These are phyloP conservation scores for Holocentrus rufus DNA, from an alignment of 2,797 vertebrate species.

Conservation along the genomic window DNA sequence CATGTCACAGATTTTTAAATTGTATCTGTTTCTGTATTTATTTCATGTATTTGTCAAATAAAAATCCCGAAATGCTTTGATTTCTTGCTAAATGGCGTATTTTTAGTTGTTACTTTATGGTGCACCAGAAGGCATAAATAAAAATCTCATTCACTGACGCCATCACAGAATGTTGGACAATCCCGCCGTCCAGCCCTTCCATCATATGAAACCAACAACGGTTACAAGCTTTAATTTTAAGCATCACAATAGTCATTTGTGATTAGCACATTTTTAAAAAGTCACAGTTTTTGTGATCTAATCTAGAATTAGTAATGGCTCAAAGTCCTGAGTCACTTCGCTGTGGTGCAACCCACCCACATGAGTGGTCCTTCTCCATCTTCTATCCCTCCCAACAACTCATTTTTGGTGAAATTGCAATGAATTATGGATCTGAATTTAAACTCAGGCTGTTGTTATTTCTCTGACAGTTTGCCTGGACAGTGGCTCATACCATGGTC, in stretches of 20 bases:
- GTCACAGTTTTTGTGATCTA: too few relatives aligned
- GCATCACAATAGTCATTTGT: too few relatives aligned
- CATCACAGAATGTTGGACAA: neutral
- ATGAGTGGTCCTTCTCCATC: neutral
- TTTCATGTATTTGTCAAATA: too few relatives aligned
- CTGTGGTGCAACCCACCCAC: slow-evolving; percentile 4
- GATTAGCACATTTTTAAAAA: too few relatives aligned
- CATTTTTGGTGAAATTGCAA: slow-evolving; percentile 7
- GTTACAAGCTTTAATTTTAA: too few relatives aligned
- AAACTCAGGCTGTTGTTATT: slow-evolving; percentile 36
- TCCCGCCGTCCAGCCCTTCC: neutral
- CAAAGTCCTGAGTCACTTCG: slow-evolving; percentile 1
- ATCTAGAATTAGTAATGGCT: too few relatives aligned
- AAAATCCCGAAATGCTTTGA: too few relatives aligned
- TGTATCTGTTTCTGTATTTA: too few relatives aligned
- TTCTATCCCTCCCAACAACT: neutral
- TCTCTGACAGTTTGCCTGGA: slow-evolving; percentile 78
- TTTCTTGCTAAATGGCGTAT: neutral
- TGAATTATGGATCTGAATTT: slow-evolving; percentile 3
- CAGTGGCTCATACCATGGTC: slow-evolving; percentile 80
- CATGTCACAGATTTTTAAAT: too few relatives aligned
- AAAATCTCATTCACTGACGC: neutral
- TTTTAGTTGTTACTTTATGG: neutral
- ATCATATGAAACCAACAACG: neutral
- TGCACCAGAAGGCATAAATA: neutral